Evolutionary conservation across 2,797 vertebrate genomes (phyloP).

Genomic region (Cryptoprocta ferox): DNA sequence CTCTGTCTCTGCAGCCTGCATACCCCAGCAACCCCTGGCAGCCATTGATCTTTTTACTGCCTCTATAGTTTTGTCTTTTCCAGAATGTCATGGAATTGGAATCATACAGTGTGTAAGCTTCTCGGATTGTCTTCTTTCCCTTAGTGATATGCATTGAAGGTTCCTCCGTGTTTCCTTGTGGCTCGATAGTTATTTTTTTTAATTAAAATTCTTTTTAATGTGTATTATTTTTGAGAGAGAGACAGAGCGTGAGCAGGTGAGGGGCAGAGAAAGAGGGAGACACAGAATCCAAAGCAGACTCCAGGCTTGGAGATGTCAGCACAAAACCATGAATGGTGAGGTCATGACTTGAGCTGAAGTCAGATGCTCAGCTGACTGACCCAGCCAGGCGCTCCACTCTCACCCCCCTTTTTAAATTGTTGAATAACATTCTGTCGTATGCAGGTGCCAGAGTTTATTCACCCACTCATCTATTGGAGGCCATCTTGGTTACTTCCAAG

Average conservation of each 20-base stretch:
- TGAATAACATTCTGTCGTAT: background rate
- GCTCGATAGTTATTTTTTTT: background rate
- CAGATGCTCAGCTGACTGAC: no score
- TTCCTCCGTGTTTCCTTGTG: background rate
- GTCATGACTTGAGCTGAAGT: no score
- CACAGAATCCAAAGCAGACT: no score
- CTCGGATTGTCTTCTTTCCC: background rate
- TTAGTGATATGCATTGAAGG: background rate
- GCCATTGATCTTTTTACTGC: no score
- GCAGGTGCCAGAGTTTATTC: background rate
- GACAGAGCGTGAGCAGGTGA: no score
- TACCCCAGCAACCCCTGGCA: background rate
- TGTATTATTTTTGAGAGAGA: no score
- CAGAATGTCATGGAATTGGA: background rate
- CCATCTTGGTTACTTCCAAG: background rate
- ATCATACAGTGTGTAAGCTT: fast-evolving
- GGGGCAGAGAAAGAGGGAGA: no score
- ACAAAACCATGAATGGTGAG: no score
- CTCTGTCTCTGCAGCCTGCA: fast-evolving
- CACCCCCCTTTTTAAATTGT: background rate
- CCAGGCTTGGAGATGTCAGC: no score
- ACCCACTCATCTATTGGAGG: no score
- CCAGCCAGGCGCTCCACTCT: no score
- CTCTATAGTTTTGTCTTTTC: background rate
- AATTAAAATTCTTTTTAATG: no score